Conservation (phyloP, 2,113 vertebrate species). For the mouse (Mus musculus) region DNA sequence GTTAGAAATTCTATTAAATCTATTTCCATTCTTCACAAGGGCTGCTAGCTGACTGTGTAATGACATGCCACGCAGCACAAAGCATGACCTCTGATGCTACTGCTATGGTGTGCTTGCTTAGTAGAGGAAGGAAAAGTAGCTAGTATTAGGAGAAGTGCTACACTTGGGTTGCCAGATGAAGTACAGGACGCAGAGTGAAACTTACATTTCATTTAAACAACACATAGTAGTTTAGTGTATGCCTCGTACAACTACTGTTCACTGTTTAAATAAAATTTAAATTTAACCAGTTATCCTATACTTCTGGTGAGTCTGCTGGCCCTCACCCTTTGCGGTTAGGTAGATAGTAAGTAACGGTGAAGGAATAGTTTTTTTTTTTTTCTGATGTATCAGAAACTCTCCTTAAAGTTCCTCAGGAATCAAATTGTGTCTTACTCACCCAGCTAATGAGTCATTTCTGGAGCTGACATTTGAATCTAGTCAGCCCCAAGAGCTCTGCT, state of each 20-base stretch:
- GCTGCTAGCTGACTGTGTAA: conserved; percentile 55
- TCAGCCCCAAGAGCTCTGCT: neutral
- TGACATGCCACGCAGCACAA: conserved; percentile 49
- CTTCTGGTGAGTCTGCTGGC: conserved; percentile 50
- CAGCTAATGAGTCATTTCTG: neutral
- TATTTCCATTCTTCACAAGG: conserved; percentile 13
- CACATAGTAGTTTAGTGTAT: neutral
- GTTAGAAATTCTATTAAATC: conserved; percentile 31
- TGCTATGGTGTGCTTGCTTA: conserved; percentile 25
- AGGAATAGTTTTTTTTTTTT: conserved; percentile 17
- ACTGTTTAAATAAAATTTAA: conserved; percentile 36
- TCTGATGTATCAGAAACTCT: conserved; percentile 39
- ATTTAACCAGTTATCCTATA: neutral
- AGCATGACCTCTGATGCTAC: conserved; percentile 55
- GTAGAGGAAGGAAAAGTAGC: conserved; percentile 48
- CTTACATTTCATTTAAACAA: neutral
- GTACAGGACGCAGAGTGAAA: neutral
- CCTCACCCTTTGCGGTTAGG: neutral
- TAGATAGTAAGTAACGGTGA: neutral
- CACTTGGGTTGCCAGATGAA: conserved; percentile 2
- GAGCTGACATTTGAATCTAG: conserved; percentile 12
- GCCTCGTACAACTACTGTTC: neutral
- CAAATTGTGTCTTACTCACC: neutral
- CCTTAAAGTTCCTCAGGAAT: conserved; percentile 29
- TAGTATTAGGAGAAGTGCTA: neutral